Base-by-base conservation (phyloP, 2,888 invertebrate genomes). In the Andrena bucephala region DNA sequence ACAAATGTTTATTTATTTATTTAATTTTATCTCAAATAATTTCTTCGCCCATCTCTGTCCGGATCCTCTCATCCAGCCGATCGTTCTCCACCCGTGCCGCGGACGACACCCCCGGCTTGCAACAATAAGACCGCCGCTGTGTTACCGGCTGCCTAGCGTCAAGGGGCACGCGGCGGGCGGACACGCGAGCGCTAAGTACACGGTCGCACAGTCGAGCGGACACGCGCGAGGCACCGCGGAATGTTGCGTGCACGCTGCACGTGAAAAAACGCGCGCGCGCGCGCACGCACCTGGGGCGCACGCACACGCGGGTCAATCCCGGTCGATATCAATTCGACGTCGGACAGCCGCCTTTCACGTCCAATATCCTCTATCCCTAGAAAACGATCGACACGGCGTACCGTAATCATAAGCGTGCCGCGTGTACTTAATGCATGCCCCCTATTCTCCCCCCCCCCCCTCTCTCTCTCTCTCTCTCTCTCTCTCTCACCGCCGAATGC, bases 291-390 rank as follows among this genome's bases (percentile, higher is more conserved):
- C 27, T 13, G 33, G 48, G 27, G 29, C 63, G 29, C 63, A 7
- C 65, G 29, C 66, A 60, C 42, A 60, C 54, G 60, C 42, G 57
- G 20, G 48, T 31, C 54, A 31, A 16, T 54, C 27, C 24, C 63
- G 65, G 59, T 68, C 76, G 52, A 79, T 83, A 79, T 83, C 80
- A 72, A 77, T 73, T 71, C 62, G 76, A 59, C 52, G 77, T 60
- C 72, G 65, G 62, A 81, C 62, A 71, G 72, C 68, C 48, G 68
- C 83, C 82, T 84, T 84, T 84, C 82, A 82, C 78, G 71, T 84
- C 59, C 27, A 65, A 2, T 73, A 77, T 65, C 68, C 50, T 57
- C 57, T 59, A 65, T 65, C 36, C 74, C 54, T 78, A 68, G 68
- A 36, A 77, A 82, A 75, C 27, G 27, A 65, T 62, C 71, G 71